These are phyloP conservation scores for Pholis gunnellus DNA, from an alignment of 2,113 vertebrate species.

Conservation along the genomic window DNA sequence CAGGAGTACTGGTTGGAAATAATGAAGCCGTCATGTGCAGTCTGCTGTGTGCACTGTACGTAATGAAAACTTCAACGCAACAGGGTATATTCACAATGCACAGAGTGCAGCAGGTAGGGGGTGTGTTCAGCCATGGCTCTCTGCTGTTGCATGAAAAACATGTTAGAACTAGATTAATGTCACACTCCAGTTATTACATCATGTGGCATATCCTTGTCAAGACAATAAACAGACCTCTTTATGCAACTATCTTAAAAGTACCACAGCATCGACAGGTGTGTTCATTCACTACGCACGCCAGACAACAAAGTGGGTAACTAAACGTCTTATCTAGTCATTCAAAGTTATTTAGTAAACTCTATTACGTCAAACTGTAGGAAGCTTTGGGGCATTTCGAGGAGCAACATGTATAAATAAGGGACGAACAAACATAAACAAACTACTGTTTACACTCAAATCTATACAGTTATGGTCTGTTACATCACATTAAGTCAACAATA, in stretches of 20 bases:
- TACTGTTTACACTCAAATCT: slow-evolving; percentile 47
- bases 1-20: background rate
- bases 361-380: background rate
- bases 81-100: background rate
- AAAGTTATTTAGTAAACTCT: background rate
- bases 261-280: background rate
- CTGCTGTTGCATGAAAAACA: background rate
- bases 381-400: background rate
- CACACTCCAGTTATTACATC: background rate
- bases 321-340: background rate
- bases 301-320: background rate
- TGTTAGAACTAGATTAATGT: background rate
- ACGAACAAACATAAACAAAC: slow-evolving; percentile 14
- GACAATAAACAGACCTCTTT: background rate
- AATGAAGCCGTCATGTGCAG: background rate
- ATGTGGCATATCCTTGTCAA: background rate
- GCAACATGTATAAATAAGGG: slow-evolving; percentile 28
- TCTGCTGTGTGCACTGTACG: background rate
- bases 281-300: background rate
- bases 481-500: slow-evolving; percentile 43
- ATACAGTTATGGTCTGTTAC: slow-evolving; percentile 59
- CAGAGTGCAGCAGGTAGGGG: background rate
- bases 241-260: background rate
- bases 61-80: background rate
- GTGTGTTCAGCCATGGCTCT: no score